Conservation (phyloP, 2,113 vertebrate species). For the Nettapus auritus region DNA sequence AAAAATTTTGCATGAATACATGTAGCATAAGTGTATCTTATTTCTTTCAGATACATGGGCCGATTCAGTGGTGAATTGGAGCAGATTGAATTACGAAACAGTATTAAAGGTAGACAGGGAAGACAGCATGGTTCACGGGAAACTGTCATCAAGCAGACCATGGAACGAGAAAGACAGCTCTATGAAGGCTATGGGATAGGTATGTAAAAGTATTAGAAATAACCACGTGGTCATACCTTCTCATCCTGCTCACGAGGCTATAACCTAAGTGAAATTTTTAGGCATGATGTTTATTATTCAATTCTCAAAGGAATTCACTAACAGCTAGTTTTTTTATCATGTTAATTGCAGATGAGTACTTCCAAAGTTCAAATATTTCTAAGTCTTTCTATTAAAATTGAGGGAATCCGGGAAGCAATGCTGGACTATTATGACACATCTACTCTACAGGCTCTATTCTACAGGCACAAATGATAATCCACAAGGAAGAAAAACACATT, state of each 20-base stretch:
- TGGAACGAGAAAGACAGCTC: constrained; percentile 85
- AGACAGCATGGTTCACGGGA: constrained; percentile 89
- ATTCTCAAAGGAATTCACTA: not conserved
- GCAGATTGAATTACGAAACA: constrained; percentile 92
- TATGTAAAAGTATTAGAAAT: constrained; percentile 52
- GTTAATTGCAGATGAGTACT: not conserved
- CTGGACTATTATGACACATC: not conserved
- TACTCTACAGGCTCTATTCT: not conserved
- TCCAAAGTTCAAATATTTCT: not conserved
- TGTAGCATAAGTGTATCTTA: not conserved
- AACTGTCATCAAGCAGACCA: constrained; percentile 86
- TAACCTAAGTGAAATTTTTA: not conserved
- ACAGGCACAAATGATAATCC: not conserved
- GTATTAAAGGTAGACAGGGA: constrained; percentile 92
- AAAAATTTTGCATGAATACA: not conserved
- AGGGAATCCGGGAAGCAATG: not conserved
- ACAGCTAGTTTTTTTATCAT: not conserved
- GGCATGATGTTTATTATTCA: not conserved
- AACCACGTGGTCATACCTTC: not conserved
- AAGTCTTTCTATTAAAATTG: not conserved
- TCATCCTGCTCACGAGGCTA: not conserved
- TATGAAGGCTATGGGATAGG: constrained; percentile 88
- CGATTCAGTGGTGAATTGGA: constrained; percentile 90
- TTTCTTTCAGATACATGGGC: constrained; percentile 86
- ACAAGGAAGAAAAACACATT: not conserved